phyloP scores from a whole-genome alignment of 2,888 invertebrate genomes.

The Campoplex nolae region DNA sequence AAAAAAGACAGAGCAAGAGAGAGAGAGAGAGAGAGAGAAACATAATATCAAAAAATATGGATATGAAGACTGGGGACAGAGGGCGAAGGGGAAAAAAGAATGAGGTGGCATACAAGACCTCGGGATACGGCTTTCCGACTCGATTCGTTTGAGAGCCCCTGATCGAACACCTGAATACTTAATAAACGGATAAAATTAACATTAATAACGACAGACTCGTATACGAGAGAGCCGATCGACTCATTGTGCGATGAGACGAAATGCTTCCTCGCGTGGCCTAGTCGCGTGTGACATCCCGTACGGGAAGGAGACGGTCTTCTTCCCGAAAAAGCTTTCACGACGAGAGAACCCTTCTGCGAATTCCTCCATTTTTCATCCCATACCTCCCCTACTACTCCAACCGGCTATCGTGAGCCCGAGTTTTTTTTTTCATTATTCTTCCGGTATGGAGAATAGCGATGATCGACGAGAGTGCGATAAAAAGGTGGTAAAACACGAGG shows the following conservation, averaged over 20 bases:
- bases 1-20: not conserved
- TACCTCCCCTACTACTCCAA: no score
- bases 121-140: not conserved
- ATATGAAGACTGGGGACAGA: not conserved
- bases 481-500: constrained; percentile 78
- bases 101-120: constrained; percentile 10
- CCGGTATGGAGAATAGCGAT: constrained; percentile 74
- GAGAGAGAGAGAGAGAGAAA: not conserved
- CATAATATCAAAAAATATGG: constrained; percentile 10
- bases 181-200: constrained; percentile 84
- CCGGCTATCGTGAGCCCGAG: not conserved
- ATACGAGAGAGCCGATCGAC: constrained; percentile 80
- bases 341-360: not conserved
- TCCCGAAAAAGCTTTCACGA: constrained; percentile 34
- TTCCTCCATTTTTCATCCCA: not conserved
- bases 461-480: constrained; percentile 70
- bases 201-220: constrained; percentile 82
- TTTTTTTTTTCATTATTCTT: not conserved
- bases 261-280: constrained; percentile 74
- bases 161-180: constrained; percentile 84
- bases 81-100: not conserved
- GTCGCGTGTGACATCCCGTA: constrained; percentile 78
- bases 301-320: constrained; percentile 64
- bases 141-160: constrained; percentile 79
- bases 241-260: constrained; percentile 72